Conservation (phyloP, 2,888 invertebrate genomes). For the Nowickia ferox region DNA sequence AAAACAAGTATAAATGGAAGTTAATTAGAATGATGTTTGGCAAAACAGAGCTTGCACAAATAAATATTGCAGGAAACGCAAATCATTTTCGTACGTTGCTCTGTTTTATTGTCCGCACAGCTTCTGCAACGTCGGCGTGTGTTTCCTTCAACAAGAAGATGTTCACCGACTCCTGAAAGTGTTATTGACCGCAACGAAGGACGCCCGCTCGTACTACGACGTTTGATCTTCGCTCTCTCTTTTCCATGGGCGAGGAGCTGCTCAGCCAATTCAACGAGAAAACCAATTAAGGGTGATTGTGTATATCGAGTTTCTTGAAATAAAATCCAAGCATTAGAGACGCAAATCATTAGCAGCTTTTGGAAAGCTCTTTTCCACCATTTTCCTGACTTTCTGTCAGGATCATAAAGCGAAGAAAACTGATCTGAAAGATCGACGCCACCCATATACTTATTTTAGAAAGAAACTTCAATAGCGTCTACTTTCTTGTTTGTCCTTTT, state of each 20-base stretch:
- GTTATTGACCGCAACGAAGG: slow-evolving; percentile 49
- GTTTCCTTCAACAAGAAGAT: slow-evolving; percentile 33
- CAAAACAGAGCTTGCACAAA: no score
- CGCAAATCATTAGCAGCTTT: slow-evolving; percentile 16
- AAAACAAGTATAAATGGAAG: no score
- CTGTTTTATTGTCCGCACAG: not conserved
- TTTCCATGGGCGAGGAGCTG: slow-evolving; percentile 52
- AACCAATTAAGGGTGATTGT: slow-evolving; percentile 39
- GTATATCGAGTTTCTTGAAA: not conserved
- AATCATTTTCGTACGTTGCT: slow-evolving; percentile 39
- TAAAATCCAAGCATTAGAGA: not conserved
- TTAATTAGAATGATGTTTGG: no score
- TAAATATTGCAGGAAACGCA: slow-evolving; percentile 34
- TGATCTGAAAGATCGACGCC: slow-evolving; percentile 12
- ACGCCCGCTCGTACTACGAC: slow-evolving; percentile 43
- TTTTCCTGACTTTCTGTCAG: slow-evolving; percentile 4
- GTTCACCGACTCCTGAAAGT: slow-evolving; percentile 53
- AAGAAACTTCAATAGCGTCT: no score
- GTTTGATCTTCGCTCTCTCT: slow-evolving; percentile 37
- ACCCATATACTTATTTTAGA: no score
- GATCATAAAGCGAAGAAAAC: slow-evolving; percentile 22
- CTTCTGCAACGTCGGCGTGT: not conserved
- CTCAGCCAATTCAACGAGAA: slow-evolving; percentile 50
- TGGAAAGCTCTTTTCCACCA: slow-evolving; percentile 9
- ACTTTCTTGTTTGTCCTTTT: slow-evolving; percentile 3